Base-by-base conservation (phyloP, 2,888 invertebrate genomes). In the Pyralis farinalis region DNA sequence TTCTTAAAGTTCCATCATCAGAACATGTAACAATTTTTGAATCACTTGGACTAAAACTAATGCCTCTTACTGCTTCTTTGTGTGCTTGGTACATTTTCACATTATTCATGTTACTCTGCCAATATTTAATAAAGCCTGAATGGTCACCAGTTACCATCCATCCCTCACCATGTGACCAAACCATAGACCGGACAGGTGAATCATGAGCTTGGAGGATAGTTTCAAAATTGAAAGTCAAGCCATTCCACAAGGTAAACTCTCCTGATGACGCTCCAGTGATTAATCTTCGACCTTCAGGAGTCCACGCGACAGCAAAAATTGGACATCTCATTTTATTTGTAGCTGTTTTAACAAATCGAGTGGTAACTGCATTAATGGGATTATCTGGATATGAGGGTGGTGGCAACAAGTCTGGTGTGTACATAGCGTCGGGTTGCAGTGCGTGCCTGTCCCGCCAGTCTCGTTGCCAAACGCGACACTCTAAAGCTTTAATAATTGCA, bases 41-140 rank as follows among this genome's bases (percentile, higher is more conserved):
- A 92, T 99, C 99, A 75, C 96, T 96, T 40, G 99, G 99, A 91
- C 98, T 97, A 92, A 99, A 99, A 93, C 99, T 99, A 91, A 99
- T 95, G 90, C 98, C 98, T 85, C 99, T 94, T 63, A 99, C 95
- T 55, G 99, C 97, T 92, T 99, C 99, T 93, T 99, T 99, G 88
- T 99, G 99, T 42, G 99, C 99, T 90, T 99, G 99, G 91, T 98
- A 99, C 98, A 99, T 99, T 92, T 99, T 99, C 43, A 99, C 99
- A 90, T 99, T 99, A 91, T 99, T 99, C 99, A 99, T 99, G 89
- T 99, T 99, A 63, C 98, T 97, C 91, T 99, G 99, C 99, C 99
- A 99, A 90, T 99, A 99, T 76, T 99, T 99, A 53, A 99, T 97
- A 80, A 97, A 99, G 46, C 99, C 99, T 37, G 96, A 95, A 79